Evolutionary conservation across 2,113 vertebrate genomes (phyloP), one percentile per base, ranked within the genome.

Genomic region (Argyrosomus japonicus): DNA sequence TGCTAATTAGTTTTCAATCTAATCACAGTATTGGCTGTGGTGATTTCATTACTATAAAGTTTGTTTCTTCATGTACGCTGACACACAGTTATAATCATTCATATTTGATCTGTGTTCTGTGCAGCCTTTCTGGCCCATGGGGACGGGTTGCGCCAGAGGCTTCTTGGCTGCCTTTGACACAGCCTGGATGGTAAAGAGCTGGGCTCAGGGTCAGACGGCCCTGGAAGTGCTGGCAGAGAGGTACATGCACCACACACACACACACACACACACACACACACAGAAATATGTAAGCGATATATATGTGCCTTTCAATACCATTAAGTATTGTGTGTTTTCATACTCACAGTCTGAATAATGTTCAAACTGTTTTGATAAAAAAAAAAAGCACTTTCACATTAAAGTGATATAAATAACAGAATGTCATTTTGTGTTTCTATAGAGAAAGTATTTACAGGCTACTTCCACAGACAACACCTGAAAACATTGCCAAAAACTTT

Each of bases 61-160:
- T 56, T 56, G 65, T 25, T 4, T 76, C 10, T 5, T 57, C 4
- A 5, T n/a, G 3, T 51, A 25, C 5, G 17, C 40, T 56, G 13
- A 56, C 11, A 21, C 9, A 43, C n/a, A 36, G 2, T 61, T 21
- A n/a, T 19, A 23, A 32, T 58, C 4, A 27, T 50, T 43, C 17
- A 64, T 57, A 23, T 76, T 71, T 71, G n/a, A 51, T 32, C 0
- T 75, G 29, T 85, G 21, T 82, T 82, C 40, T 81, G 21, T 85
- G 63, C 77, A 99, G 98, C 98, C 98, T 0, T 99, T 99, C 92
- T 99, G 98, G 98, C 98, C 98, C 0, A 99, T 99, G 98, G 98
- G 98, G 10, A 99, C 98, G 2, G 98, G 98, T 5, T 99, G 98
- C 75, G 98, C 98, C 19, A 94, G 98, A 6, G 98, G 98, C 21